A percentile compares a stretch with the other conserved stretches of the same genome.
Conservation (phyloP, 1,140 invertebrate genomes). For the Tetramorium alpestre region DNA sequence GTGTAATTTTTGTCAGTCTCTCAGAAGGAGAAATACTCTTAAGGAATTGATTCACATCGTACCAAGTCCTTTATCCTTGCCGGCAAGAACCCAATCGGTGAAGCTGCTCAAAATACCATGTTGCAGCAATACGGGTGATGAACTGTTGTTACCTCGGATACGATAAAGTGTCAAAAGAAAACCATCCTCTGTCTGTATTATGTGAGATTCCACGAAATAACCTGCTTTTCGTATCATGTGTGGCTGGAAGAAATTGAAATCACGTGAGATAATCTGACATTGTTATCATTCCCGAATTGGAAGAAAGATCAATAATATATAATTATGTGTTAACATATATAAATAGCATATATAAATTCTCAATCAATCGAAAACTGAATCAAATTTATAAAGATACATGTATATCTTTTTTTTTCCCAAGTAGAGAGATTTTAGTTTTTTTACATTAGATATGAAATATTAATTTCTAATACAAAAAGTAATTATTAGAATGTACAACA, state of each 20-base stretch:
- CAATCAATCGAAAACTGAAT: not conserved
- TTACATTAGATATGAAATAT: not conserved
- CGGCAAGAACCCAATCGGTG: constrained; percentile 88
- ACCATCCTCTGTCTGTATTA: constrained; percentile 90
- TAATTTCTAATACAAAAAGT: not conserved
- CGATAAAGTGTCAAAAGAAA: constrained; percentile 91
- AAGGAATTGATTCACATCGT: constrained; percentile 22
- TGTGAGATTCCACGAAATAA: constrained; percentile 89
- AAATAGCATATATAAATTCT: not conserved
- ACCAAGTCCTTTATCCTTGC: constrained; percentile 89
- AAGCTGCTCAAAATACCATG: constrained; percentile 90
- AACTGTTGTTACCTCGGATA: constrained; percentile 86
- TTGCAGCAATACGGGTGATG: constrained; percentile 86
- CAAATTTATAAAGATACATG: not conserved
- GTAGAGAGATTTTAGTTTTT: not conserved
- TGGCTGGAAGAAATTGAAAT: constrained; percentile 79
- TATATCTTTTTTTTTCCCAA: not conserved
- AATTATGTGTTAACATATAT: not conserved
- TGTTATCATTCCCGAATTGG: too few relatives aligned
- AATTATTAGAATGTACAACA: not conserved
- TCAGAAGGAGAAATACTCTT: not conserved
- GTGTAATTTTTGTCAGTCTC: not conserved
- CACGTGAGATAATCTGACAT: not conserved
- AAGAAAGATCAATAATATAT: not conserved
- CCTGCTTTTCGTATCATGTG: constrained; percentile 88